Base-by-base conservation (phyloP, 2,113 vertebrate genomes). In the Cromileptes altivelis region DNA sequence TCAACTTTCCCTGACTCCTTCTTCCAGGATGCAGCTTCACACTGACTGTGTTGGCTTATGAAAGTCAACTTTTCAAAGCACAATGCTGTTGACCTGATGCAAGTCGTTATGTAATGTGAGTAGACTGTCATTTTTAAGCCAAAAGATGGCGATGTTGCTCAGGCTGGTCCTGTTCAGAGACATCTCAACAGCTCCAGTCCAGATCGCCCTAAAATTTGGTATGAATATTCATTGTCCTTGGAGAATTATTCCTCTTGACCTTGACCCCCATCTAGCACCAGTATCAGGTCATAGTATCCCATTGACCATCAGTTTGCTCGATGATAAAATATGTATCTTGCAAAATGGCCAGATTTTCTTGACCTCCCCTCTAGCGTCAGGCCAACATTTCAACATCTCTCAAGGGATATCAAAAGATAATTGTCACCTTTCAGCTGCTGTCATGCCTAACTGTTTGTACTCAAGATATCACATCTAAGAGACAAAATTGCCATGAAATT, bases 1-100 rank as follows among this genome's bases (percentile, higher is more conserved):
- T 90, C 78, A 90, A 91, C 90, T 94, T 79, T 86, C 60, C 45
- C 72, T 88, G 91, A 92, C 90, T 91, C 81, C 86, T 71, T 85
- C 72, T 65, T 80, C 67, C 81, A 75, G 68, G 68, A 83, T 85
- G 78, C 78, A 82, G 86, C 75, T 82, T 65, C 70, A 82, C 23
- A 86, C 71, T 19, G 75, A 80, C 70, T 33, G 45, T 79, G 57
- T 47, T 81, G 70, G 56, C 23, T 82, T 67, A 55, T 74, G 63
- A 86, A 84, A 70, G 69, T 67, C 58, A 63, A 58, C 47, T 81
- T 74, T 81, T 81, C 57, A 12, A 61, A 80, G 52, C 58, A 69
- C 56, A 63, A 37, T 53, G 42, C 73, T 86, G 56, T 61, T 65
- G 33, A n/a, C 25, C 63, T 57, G 74, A 73, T 37, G 27, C 69